Base-by-base conservation (phyloP, 2,888 invertebrate species). In the Calliscelio sp. region DNA sequence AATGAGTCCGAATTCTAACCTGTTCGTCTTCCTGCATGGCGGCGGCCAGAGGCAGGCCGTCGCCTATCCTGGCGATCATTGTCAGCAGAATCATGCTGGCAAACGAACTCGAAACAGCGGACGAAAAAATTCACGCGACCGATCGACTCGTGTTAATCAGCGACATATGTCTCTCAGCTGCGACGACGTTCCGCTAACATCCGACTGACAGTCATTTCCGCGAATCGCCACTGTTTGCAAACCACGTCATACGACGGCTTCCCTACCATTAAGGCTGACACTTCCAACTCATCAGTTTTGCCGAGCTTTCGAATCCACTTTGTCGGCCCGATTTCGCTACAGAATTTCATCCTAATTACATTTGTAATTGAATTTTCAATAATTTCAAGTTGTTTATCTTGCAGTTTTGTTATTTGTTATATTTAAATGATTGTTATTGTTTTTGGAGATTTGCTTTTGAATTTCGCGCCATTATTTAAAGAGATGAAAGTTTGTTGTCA, bases 11-110 rank as follows among this genome's bases (percentile, higher is more conserved):
- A 25, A 49, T 88, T 88, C 93, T 93, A 94, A 99, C 99, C 96
- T 98, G 98, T 94, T 99, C 99, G 92, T 99, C 99, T 93, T 99
- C 99, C 94, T 99, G 99, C 96, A 99, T 98, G 71, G 98, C 98
- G 75, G 99, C 99, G 82, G 98, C 98, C 89, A 99, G 94, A 73
- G 99, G 99, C 87, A 99, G 95, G 35, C 99, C 99, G 94, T 99
- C 99, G 89, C 97, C 96, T 89, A 98, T 96, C 90, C 99, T 95
- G 25, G 99, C 99, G 91, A 99, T 99, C 97, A 99, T 98, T 85
- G 99, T 99, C 95, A 99, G 96, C 92, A 99, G 94, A 93, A 99
- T 98, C 99, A 99, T 99, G 5, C 10, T 32, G 32, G 32, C 32
- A 7, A 10, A 32, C 10, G 10, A 32, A 32, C 10, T 32, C 88